phyloP scores from a whole-genome alignment of 2,113 vertebrate genomes.

The Datnioides undecimradiatus region DNA sequence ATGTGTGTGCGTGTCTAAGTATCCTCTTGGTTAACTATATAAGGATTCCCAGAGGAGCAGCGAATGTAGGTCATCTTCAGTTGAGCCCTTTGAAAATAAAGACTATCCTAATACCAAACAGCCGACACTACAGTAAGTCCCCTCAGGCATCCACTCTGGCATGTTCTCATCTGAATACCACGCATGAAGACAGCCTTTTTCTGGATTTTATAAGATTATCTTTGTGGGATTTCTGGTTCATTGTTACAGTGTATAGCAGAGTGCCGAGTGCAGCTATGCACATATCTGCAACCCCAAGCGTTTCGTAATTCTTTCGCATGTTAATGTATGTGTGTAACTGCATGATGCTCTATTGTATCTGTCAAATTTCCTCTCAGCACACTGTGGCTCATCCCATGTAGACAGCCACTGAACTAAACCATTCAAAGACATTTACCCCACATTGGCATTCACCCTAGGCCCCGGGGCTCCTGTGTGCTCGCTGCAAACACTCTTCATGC shows the following conservation, averaged over 20 bases:
- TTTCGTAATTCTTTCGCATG: background rate
- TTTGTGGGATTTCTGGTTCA: constrained; percentile 14
- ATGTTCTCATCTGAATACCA: constrained; percentile 44
- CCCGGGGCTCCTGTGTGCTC: too few species aligned
- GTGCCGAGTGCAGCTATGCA: constrained; percentile 22
- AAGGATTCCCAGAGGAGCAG: constrained; percentile 44
- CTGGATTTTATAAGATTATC: constrained; percentile 30
- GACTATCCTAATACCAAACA: constrained; percentile 40
- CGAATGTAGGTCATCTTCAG: constrained; percentile 63
- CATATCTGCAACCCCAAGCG: constrained; percentile 1
- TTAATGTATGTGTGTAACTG: background rate
- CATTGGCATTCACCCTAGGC: too few species aligned
- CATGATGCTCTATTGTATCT: background rate
- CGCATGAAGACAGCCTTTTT: background rate
- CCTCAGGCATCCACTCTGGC: constrained; percentile 25
- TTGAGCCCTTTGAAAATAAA: constrained; percentile 38
- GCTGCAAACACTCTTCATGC: too few species aligned
- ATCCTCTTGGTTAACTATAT: constrained; percentile 20
- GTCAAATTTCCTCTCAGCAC: background rate
- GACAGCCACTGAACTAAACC: background rate
- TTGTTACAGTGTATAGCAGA: constrained; percentile 13
- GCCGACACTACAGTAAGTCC: constrained; percentile 4
- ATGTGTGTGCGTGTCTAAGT: constrained; percentile 16
- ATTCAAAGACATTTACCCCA: background rate
- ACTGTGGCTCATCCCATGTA: background rate